Evolutionary conservation across 2,113 vertebrate species (phyloP), one percentile per base, ranked within the genome.

Genomic region (Tetrao urogallus): DNA sequence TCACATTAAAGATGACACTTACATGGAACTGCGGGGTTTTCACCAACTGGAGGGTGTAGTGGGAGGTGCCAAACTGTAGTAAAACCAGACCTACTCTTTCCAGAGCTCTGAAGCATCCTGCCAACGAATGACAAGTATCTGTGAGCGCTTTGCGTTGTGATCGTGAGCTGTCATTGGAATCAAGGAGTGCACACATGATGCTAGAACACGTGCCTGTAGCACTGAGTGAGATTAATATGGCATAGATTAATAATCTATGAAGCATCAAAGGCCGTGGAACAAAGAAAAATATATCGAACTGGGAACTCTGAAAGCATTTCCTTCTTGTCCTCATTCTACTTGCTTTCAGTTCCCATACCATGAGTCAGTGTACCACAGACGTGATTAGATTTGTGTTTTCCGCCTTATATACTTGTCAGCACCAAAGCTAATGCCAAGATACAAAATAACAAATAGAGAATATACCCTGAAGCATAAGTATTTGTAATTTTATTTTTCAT

Each of bases 21-120:
- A 91, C 85, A 93, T 95, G 93, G 86, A 94, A 84, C 88, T 93
- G 95, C 82, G 90, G 94, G 94, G 91, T 94, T 96, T 96, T 94
- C 89, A 95, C 90, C 86, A 95, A 95, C 88, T 94, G 95, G 82
- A 93, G 73, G 61, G 91, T 95, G 93, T 84, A 93, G 96, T 94
- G 88, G 94, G 94, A 95, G 93, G 93, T 96, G 95, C 95, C 88
- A 94, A 94, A 60, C 82, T 1, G 8, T 95, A 90, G 87, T 95
- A 91, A 95, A 96, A 96, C 82, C 94, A 80, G 85, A 82, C 77
- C 94, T 93, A 57, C 92, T 93, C 89, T 86, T 93, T 81, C 73
- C 87, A 91, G 84, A 87, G 90, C 93, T 90, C 88, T 64, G 21
- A 34, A 95, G 70, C 17, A 0, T 88, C 90, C 84, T 92, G 92